Conservation (phyloP, 2,797 vertebrate species). For the Ptychobarbus kaznakovi region DNA sequence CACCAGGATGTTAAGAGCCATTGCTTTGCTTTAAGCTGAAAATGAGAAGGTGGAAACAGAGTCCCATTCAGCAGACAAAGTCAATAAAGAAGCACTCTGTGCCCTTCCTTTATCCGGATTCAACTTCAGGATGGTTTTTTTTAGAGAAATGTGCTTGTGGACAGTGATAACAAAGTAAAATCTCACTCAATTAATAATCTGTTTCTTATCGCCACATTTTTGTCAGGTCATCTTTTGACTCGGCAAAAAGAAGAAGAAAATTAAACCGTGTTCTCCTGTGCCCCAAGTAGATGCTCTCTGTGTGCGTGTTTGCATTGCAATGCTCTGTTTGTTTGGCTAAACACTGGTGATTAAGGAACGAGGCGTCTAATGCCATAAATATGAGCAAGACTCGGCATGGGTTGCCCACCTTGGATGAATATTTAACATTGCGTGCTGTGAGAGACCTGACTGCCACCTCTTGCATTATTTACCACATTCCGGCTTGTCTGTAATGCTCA, state of each 20-base stretch:
- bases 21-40: background rate
- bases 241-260: background rate
- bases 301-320: background rate
- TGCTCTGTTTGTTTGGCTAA: slow-evolving; percentile 22
- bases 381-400: slow-evolving; percentile 18
- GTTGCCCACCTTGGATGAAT: slow-evolving; percentile 62
- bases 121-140: slow-evolving; percentile 9
- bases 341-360: background rate
- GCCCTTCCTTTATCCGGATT: slow-evolving; percentile 9
- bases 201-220: background rate
- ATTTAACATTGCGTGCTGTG: slow-evolving; percentile 60
- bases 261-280: background rate
- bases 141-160: background rate
- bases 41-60: slow-evolving; percentile 27
- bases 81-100: background rate
- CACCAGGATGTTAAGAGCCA: slow-evolving; percentile 16
- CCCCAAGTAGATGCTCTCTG: background rate
- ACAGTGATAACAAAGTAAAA: background rate
- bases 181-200: background rate
- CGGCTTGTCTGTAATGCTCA: slow-evolving; percentile 16
- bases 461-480: slow-evolving; percentile 61
- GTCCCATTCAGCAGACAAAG: slow-evolving; percentile 1
- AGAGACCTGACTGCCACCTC: slow-evolving; percentile 51
- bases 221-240: background rate
- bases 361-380: background rate